Conservation (phyloP, 2,797 vertebrate genomes). For the Buphagus erythrorhynchus region DNA sequence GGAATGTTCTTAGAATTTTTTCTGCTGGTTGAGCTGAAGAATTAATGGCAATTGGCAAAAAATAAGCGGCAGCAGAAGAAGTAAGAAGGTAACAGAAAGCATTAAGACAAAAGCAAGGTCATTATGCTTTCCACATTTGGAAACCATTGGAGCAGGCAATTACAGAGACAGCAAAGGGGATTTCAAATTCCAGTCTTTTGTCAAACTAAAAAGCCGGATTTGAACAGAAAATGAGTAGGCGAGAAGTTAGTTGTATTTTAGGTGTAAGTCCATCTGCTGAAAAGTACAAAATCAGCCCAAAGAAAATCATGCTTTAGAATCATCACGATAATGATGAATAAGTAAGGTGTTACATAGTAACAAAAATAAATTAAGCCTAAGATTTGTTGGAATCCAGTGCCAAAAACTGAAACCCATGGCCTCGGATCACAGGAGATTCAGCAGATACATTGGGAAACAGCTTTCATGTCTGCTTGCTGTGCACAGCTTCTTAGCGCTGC, state of each 20-base stretch:
- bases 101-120: constrained; percentile 66
- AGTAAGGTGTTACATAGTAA: constrained; percentile 86
- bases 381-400: constrained; percentile 80
- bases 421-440: background rate
- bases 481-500: background rate
- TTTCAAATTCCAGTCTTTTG: constrained; percentile 71
- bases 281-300: background rate
- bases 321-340: constrained; percentile 58
- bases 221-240: background rate
- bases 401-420: background rate
- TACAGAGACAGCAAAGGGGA: constrained; percentile 82
- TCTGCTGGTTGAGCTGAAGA: background rate
- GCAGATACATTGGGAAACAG: background rate
- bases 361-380: constrained; percentile 92
- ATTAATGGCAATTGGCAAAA: background rate
- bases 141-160: constrained; percentile 87
- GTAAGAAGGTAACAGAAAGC: background rate
- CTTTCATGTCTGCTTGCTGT: background rate
- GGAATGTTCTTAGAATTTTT: background rate
- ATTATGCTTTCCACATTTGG: constrained; percentile 87
- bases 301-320: background rate
- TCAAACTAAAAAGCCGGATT: background rate
- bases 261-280: background rate
- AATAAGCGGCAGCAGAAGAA: background rate
- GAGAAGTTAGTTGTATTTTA: background rate